phyloP scores from a whole-genome alignment of 1,140 invertebrate species.

The Latrodectus geometricus region DNA sequence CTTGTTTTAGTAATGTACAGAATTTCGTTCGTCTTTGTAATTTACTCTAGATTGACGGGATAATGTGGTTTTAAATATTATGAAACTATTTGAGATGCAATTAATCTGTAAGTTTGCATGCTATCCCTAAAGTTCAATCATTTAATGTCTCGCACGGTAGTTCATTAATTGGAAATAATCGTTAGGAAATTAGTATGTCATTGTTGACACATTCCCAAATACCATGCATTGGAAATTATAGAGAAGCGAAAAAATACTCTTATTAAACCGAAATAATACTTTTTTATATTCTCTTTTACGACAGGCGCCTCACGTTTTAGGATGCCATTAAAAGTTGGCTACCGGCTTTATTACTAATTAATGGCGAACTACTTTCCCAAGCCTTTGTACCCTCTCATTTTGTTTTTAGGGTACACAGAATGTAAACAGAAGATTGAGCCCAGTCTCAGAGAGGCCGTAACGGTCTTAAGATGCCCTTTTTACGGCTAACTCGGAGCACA shows the following conservation, averaged over 20 bases:
- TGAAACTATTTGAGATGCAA: too few species aligned
- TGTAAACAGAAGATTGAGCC: slow-evolving; percentile 56
- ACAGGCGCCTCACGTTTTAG: slow-evolving; percentile 9
- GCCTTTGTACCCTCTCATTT: slow-evolving; percentile 44
- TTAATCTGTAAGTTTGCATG: too few species aligned
- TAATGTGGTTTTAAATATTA: too few species aligned
- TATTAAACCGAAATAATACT: slow-evolving; percentile 36
- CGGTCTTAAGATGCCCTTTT: slow-evolving; percentile 13
- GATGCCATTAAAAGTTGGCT: slow-evolving; percentile 44
- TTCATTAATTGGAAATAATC: slow-evolving; percentile 11
- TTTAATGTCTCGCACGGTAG: not conserved
- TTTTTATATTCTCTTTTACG: slow-evolving; percentile 36
- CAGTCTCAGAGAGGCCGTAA: slow-evolving; percentile 19
- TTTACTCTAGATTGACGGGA: too few species aligned
- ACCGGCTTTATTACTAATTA: slow-evolving; percentile 48
- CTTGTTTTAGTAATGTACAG: too few species aligned
- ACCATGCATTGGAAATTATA: not conserved
- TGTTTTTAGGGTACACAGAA: slow-evolving; percentile 43
- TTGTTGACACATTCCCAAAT: slow-evolving; percentile 21
- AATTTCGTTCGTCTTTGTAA: too few species aligned
- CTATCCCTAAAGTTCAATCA: not conserved
- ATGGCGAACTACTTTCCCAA: slow-evolving; percentile 14
- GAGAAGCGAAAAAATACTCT: not conserved
- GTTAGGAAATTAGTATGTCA: slow-evolving; percentile 45
- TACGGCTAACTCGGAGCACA: slow-evolving; percentile 32